phyloP scores from a whole-genome alignment of 2,797 vertebrate genomes.

The Aythya fuligula region DNA sequence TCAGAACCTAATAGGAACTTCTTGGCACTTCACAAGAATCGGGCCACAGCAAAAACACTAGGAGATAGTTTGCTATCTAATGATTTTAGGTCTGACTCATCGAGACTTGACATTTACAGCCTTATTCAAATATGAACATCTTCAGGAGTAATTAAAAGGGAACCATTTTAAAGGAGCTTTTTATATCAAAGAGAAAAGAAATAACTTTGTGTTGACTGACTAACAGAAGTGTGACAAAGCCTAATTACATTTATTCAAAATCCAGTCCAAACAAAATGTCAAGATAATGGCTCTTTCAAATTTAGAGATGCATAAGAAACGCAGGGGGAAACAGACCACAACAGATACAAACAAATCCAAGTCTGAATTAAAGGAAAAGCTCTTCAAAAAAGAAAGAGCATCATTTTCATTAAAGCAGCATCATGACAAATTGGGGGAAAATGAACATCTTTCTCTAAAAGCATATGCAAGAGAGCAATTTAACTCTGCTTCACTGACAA shows the following conservation, averaged over 20 bases:
- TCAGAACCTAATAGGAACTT: neutral
- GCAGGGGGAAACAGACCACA: neutral
- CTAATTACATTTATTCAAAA: constrained; percentile 43
- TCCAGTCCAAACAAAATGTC: constrained; percentile 54
- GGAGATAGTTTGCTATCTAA: constrained; percentile 29
- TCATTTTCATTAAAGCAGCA: neutral
- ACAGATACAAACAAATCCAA: constrained; percentile 30
- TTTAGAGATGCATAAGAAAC: neutral
- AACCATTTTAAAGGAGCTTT: constrained; percentile 4
- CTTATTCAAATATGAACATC: constrained; percentile 31
- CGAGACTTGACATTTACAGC: constrained; percentile 30
- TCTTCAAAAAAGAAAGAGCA: neutral
- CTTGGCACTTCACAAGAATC: neutral
- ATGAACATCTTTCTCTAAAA: neutral
- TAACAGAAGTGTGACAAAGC: constrained; percentile 27
- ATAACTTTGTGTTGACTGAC: constrained; percentile 44
- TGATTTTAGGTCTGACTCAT: constrained; percentile 36
- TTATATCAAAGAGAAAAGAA: constrained; percentile 39
- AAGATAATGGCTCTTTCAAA: constrained; percentile 32
- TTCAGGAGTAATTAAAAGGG: constrained; percentile 33
- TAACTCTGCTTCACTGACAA: neutral
- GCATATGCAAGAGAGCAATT: neutral
- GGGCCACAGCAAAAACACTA: neutral
- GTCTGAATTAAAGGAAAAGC: constrained; percentile 10
- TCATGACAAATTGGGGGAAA: neutral